Evolutionary conservation across 1,140 invertebrate genomes (phyloP).

Genomic region (Sinonovacula constricta): DNA sequence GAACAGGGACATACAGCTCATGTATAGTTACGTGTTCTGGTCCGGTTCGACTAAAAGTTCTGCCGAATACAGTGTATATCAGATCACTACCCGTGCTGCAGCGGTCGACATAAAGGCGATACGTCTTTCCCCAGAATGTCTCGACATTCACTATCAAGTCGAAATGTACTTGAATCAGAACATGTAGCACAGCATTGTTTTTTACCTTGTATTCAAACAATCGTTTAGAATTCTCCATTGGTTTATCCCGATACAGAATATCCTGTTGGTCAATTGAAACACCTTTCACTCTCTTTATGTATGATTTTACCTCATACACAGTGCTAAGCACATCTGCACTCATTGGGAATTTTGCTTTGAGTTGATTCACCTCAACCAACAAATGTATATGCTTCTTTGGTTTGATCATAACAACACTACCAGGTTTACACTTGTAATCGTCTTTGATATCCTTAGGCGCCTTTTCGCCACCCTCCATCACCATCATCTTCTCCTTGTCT

Average conservation of each 20-base stretch:
- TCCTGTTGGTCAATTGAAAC: constrained; percentile 67
- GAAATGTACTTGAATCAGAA: constrained; percentile 68
- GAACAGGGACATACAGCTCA: constrained; percentile 68
- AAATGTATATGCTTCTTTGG: constrained; percentile 60
- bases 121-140: constrained; percentile 72
- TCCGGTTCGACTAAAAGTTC: constrained; percentile 63
- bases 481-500: constrained; percentile 62
- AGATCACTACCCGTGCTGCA: constrained; percentile 67
- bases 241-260: constrained; percentile 64
- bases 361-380: constrained; percentile 65
- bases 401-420: constrained; percentile 64
- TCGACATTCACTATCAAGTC: constrained; percentile 69
- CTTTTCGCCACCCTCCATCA: constrained; percentile 57
- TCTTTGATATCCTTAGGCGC: constrained; percentile 58
- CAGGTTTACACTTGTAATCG: constrained; percentile 56
- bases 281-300: constrained; percentile 63
- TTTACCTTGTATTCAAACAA: constrained; percentile 66
- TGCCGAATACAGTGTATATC: constrained; percentile 60
- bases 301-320: constrained; percentile 63
- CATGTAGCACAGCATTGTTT: constrained; percentile 61
- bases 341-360: constrained; percentile 63
- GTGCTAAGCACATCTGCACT: constrained; percentile 59
- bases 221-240: constrained; percentile 64
- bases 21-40: constrained; percentile 60
- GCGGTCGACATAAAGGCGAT: constrained; percentile 68